A percentile compares a stretch with the other conserved stretches of the same genome.
Conservation (phyloP, 2,797 vertebrate genomes). For the Falco berigora region DNA sequence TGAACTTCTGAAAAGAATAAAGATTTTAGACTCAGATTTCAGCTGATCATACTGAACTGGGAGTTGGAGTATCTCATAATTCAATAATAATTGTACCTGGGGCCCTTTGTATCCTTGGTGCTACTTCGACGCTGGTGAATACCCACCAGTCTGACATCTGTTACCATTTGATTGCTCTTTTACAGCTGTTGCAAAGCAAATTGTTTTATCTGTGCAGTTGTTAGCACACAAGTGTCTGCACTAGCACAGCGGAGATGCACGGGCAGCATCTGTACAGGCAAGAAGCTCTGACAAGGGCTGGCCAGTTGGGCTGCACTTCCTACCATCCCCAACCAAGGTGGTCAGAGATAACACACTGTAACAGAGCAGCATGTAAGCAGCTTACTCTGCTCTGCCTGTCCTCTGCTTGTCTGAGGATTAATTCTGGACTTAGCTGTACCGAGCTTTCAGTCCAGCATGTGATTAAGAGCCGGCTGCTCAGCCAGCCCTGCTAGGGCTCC, state of each 20-base stretch:
- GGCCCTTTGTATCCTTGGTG: background rate
- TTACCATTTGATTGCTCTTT: background rate
- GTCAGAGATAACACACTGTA: background rate
- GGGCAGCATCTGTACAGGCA: background rate
- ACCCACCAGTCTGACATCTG: background rate
- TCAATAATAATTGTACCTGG: background rate
- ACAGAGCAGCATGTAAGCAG: background rate
- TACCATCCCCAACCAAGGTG: background rate
- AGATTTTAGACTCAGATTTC: background rate
- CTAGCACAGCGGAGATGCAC: rapidly evolving
- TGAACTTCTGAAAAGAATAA: background rate
- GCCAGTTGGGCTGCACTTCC: background rate
- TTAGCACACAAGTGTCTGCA: background rate
- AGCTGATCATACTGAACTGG: background rate
- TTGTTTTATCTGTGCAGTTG: background rate
- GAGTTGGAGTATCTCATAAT: background rate
- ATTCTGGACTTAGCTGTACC: background rate
- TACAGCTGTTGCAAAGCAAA: background rate
- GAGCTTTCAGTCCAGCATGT: background rate
- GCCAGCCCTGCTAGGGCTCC: background rate
- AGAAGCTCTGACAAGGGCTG: background rate
- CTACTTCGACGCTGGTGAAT: background rate
- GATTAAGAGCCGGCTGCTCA: background rate
- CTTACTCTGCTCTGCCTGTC: background rate
- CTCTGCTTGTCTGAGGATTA: background rate